These are phyloP conservation scores for Huso huso DNA, from an alignment of 2,797 vertebrate species.

Conservation along the genomic window DNA sequence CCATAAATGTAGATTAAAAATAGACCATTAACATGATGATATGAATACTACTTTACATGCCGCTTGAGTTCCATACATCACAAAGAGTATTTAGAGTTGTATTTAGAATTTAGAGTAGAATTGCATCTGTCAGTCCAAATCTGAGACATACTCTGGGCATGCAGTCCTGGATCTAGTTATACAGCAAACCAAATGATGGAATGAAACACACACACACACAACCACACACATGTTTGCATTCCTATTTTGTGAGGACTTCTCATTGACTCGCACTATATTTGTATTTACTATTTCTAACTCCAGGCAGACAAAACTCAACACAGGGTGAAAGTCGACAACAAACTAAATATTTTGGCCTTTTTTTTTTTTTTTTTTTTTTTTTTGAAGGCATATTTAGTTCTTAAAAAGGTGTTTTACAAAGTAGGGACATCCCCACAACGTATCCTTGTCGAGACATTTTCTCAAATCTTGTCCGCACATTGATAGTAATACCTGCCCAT, in stretches of 20 bases:
- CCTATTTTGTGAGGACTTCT: too few species aligned
- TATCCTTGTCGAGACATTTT: too few species aligned
- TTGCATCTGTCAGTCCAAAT: conserved; percentile 64
- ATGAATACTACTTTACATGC: conserved; percentile 50
- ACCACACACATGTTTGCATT: not conserved
- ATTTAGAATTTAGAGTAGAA: conserved; percentile 36
- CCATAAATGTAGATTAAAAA: conserved; percentile 33
- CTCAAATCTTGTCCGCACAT: too few species aligned
- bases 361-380: conserved; percentile 16
- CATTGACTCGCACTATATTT: too few species aligned
- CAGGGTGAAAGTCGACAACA: not conserved
- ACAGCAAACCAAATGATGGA: conserved; percentile 60
- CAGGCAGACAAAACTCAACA: conserved; percentile 9
- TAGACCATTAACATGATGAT: conserved; percentile 31
- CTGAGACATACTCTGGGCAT: conserved; percentile 36
- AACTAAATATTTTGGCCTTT: conserved; percentile 8
- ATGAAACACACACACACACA: conserved; percentile 19
- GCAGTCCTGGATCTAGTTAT: conserved; percentile 60
- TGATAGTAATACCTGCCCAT: too few species aligned
- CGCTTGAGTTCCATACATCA: conserved; percentile 40
- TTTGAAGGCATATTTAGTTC: too few species aligned
- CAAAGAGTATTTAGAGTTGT: conserved; percentile 34
- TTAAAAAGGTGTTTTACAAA: too few species aligned
- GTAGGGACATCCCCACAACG: too few species aligned
- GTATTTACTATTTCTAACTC: too few species aligned